Conservation (phyloP, 2,113 vertebrate genomes). For the Cyrtonyx montezumae region DNA sequence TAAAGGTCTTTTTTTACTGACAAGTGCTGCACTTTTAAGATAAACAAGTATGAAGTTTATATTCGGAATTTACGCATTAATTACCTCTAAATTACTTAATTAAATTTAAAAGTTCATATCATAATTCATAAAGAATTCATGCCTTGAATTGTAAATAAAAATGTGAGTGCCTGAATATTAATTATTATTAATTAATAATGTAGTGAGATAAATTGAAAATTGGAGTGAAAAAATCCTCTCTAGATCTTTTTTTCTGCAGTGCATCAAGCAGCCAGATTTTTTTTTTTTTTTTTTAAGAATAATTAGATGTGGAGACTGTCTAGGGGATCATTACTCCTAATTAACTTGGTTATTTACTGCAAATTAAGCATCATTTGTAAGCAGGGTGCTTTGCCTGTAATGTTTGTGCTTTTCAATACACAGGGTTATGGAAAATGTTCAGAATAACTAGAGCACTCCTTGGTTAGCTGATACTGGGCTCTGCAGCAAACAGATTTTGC, state of each 20-base stretch:
- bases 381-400: conserved; percentile 71
- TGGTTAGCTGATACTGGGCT: not conserved
- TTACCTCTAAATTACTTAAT: conserved; percentile 95
- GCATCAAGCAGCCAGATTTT: conserved; percentile 73
- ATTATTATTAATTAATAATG: conserved; percentile 97
- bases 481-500: not conserved
- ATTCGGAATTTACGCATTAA: conserved; percentile 88
- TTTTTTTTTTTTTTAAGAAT: conserved; percentile 76
- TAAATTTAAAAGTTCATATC: conserved; percentile 90
- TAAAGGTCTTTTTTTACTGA: conserved; percentile 64
- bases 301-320: conserved; percentile 87
- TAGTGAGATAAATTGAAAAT: conserved; percentile 85
- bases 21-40: conserved; percentile 53
- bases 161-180: conserved; percentile 91
- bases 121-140: conserved; percentile 95
- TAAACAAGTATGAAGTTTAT: conserved; percentile 69
- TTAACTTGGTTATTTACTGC: conserved; percentile 91
- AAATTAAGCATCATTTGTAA: conserved; percentile 86
- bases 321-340: conserved; percentile 92
- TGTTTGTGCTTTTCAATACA: conserved; percentile 48
- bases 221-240: conserved; percentile 77
- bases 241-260: conserved; percentile 78
- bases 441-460: not conserved
- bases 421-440: conserved; percentile 39
- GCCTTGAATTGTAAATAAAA: conserved; percentile 91